Evolutionary conservation across 2,888 invertebrate species (phyloP), one percentile per base, ranked within the genome.

Genomic region (Dynastes grantii): DNA sequence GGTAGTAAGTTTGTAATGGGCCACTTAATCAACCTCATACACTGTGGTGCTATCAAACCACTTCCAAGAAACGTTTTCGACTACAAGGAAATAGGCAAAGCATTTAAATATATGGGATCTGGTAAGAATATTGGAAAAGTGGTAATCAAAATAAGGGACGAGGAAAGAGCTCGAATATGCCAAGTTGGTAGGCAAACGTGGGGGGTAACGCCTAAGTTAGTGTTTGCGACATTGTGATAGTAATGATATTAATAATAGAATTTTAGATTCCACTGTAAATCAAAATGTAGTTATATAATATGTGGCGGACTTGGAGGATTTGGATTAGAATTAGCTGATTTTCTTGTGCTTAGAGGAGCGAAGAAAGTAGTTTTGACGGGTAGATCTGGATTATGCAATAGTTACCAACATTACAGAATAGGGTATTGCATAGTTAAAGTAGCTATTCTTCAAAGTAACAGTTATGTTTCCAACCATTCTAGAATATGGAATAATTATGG

Each of bases 231-330:
- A 32, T 32, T 32, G 32, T 32, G 32, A 32, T 32, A 4, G 32
- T 32, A 4, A 4, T 32, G 32, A 32, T 32, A 32, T 32, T 32
- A 4, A 32, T 4, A 32, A 32, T 32, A 32, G 32, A 32, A 32
- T 63, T 71, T 77, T 22, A 79, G 79, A 65, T 80, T 76, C 16
- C 75, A 68, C 45, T 78, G 78, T 68, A 67, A 80, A 58, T 78
- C 81, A 6, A 61, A 77, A 6, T 29, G 64, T 13, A 49, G 76
- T 6, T 89, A 95, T 89, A 85, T 95, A 0, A 91, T 95, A 4
- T 90, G 93, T 0, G 95, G 95, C 9, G 97, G 98, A 63, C 90
- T 98, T 0, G 98, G 98, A 65, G 98, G 98, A 0, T 96, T 98
- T 85, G 98, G 98, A 4, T 90, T 98, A 68, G 98, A 98, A 87